Evolutionary conservation across 1,140 invertebrate species (phyloP).

Genomic region (Drosophila tani): DNA sequence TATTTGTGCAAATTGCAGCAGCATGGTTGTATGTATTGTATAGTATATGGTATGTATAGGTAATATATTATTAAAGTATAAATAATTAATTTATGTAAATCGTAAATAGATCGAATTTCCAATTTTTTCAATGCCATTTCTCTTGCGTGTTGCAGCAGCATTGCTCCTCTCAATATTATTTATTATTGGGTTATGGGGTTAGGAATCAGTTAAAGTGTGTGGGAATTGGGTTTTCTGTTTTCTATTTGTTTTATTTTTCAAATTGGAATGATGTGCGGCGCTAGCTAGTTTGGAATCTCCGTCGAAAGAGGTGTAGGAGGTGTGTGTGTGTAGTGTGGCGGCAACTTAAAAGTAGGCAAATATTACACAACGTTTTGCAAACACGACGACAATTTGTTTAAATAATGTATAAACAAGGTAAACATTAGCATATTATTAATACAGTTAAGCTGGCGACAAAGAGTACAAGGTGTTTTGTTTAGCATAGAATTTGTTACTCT

Average conservation of each 20-base stretch:
- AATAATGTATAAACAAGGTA: slow-evolving; percentile 76
- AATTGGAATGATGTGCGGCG: slow-evolving; percentile 70
- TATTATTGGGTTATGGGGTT: slow-evolving; percentile 36
- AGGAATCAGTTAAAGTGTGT: slow-evolving; percentile 34
- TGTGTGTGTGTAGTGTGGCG: slow-evolving; percentile 46
- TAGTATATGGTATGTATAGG: slow-evolving; percentile 55
- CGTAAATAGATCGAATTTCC: slow-evolving; percentile 70
- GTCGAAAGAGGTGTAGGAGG: slow-evolving; percentile 40
- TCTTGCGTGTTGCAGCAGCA: slow-evolving; percentile 40
- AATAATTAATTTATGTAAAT: slow-evolving; percentile 84
- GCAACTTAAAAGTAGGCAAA: slow-evolving; percentile 82
- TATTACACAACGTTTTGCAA: slow-evolving; percentile 82
- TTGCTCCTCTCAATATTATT: slow-evolving; percentile 15
- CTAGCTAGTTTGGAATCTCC: slow-evolving; percentile 28
- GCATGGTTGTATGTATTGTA: slow-evolving; percentile 61
- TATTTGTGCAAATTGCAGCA: slow-evolving; percentile 84
- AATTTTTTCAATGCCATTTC: slow-evolving; percentile 60
- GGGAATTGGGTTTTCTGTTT: slow-evolving; percentile 8
- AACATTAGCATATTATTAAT: slow-evolving; percentile 81
- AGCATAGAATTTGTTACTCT: slow-evolving; percentile 58
- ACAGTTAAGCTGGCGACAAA: slow-evolving; percentile 80
- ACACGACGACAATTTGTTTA: slow-evolving; percentile 70
- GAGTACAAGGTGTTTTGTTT: slow-evolving; percentile 59
- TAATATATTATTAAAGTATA: slow-evolving; percentile 76
- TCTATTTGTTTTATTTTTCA: slow-evolving; percentile 32